Percentiles rank a stretch among this genome's conserved stretches.
Evolutionary conservation across 1,140 invertebrate species (phyloP).

Genomic region (Panonychus citri): DNA sequence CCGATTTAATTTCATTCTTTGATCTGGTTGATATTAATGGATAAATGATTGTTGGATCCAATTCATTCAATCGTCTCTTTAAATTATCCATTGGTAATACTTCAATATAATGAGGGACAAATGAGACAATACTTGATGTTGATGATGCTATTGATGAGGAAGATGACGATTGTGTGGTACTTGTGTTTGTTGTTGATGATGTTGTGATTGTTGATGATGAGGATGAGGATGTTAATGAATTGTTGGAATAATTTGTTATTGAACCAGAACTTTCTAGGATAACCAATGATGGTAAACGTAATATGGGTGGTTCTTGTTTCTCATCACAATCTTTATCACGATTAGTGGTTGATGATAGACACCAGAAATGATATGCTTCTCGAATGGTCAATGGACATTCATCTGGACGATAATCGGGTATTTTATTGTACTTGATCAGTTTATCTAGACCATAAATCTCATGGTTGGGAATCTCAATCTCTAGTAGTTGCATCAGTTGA

Average conservation of each 20-base stretch:
- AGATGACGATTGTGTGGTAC: too few species aligned
- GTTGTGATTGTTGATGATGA: too few species aligned
- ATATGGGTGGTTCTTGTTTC: constrained; percentile 8
- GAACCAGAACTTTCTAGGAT: background rate
- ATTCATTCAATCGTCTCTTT: constrained; percentile 18
- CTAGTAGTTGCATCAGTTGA: constrained; percentile 4
- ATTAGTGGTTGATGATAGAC: constrained; percentile 4
- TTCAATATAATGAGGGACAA: constrained; percentile 1
- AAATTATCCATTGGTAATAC: constrained; percentile 49
- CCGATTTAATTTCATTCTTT: background rate
- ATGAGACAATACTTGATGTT: background rate
- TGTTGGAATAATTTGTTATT: background rate
- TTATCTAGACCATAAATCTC: background rate
- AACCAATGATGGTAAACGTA: constrained; percentile 6
- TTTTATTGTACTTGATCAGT: background rate
- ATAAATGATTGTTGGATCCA: constrained; percentile 8
- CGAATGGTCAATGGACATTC: constrained; percentile 5
- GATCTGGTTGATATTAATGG: constrained; percentile 16
- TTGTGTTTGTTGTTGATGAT: too few species aligned
- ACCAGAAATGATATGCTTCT: constrained; percentile 13
- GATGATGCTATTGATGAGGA: too few species aligned
- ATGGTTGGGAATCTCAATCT: background rate
- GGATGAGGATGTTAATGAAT: background rate
- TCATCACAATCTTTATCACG: constrained; percentile 1
- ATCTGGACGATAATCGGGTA: background rate